These are phyloP conservation scores for Neelides folsomi DNA, from an alignment of 2,888 invertebrate species.

Conservation along the genomic window DNA sequence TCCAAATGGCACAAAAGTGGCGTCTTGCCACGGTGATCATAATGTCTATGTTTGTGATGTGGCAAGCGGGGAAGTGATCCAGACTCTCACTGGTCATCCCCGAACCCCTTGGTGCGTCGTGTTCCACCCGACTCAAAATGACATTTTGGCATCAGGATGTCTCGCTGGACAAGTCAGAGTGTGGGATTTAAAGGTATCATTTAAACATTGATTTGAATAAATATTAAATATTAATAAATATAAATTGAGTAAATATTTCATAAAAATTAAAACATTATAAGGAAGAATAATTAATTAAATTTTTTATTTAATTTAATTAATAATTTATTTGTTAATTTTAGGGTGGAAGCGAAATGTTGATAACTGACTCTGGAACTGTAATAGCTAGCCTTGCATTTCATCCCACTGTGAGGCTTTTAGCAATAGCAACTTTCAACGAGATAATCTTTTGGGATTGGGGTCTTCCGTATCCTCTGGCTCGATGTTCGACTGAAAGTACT, in stretches of 20 bases:
- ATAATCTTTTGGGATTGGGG: constrained; percentile 85
- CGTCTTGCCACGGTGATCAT: constrained; percentile 80
- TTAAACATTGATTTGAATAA: neutral
- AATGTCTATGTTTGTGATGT: constrained; percentile 72
- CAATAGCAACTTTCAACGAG: constrained; percentile 72
- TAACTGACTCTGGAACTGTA: constrained; percentile 54
- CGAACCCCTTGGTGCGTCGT: constrained; percentile 82
- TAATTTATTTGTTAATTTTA: constrained; percentile 36
- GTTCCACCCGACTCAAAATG: constrained; percentile 70
- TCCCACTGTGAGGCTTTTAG: constrained; percentile 63
- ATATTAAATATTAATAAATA: too few species aligned
- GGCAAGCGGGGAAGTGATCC: constrained; percentile 60
- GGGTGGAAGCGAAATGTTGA: constrained; percentile 79
- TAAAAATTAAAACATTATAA: too few species aligned
- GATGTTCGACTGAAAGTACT: constrained; percentile 57
- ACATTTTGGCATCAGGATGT: constrained; percentile 75
- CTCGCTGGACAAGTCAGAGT: constrained; percentile 78
- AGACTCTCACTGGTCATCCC: constrained; percentile 68
- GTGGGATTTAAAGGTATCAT: constrained; percentile 60
- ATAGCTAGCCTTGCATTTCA: constrained; percentile 80
- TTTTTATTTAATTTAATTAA: neutral
- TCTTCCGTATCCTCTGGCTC: constrained; percentile 58
- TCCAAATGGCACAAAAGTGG: constrained; percentile 51
- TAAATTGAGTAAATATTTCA: too few species aligned
- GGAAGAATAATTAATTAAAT: too few species aligned